phyloP scores from a whole-genome alignment of 1,140 invertebrate genomes.

The Bilobella aurantiaca region DNA sequence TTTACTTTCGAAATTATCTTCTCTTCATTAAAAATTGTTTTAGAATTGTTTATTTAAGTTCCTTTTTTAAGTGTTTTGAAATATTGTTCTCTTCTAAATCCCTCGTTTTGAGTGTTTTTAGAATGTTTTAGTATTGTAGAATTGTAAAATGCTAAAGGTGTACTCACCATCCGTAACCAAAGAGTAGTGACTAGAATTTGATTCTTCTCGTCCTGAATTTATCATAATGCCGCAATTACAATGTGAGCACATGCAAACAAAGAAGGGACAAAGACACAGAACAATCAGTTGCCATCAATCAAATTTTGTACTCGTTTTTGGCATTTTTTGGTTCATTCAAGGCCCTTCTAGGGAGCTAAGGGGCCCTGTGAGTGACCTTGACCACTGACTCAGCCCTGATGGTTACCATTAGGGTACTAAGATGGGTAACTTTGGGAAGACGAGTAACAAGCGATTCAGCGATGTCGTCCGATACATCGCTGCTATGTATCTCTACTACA shows the following conservation, averaged over 20 bases:
- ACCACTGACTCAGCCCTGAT: background rate
- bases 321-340: background rate
- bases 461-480: too few species aligned
- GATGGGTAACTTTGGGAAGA: too few species aligned
- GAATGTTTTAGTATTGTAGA: conserved; percentile 24
- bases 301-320: too few species aligned
- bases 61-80: too few species aligned
- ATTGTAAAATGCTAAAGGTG: background rate
- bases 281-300: conserved; percentile 1
- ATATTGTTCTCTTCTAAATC: too few species aligned
- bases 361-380: background rate
- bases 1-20: too few species aligned
- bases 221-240: conserved; percentile 28
- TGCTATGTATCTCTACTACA: too few species aligned
- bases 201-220: conserved; percentile 73
- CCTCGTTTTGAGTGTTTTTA: too few species aligned
- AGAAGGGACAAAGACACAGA: background rate
- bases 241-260: conserved; percentile 36
- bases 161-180: conserved; percentile 81
- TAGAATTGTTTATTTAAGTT: too few species aligned
- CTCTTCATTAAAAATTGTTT: too few species aligned
- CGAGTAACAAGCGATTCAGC: too few species aligned
- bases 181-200: conserved; percentile 84
- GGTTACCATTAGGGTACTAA: too few species aligned
- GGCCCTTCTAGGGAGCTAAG: background rate